Percentiles rank a stretch among this genome's conserved stretches.
Evolutionary conservation across 2,113 vertebrate genomes (phyloP).

Genomic region (Pseudolaguvia tuberculata): DNA sequence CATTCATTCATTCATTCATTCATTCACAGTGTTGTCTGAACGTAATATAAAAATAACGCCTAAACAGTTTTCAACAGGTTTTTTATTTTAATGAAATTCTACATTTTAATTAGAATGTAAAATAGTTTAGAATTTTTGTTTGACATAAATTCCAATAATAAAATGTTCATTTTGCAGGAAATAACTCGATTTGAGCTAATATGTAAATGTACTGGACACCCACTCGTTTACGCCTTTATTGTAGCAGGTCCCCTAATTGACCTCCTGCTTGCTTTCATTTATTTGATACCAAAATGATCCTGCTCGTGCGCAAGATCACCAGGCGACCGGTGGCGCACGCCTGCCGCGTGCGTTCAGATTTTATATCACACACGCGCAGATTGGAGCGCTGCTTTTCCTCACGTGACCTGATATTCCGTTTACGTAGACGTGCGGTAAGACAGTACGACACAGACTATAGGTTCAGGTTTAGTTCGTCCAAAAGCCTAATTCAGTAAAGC

Average conservation of each 20-base stretch:
- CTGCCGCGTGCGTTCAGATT: conserved; percentile 14
- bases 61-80: too few relatives aligned
- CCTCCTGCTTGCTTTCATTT: background rate
- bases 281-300: background rate
- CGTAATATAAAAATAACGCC: too few relatives aligned
- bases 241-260: background rate
- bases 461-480: background rate
- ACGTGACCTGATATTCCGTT: conserved; percentile 17
- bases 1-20: too few relatives aligned
- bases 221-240: background rate
- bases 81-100: too few relatives aligned
- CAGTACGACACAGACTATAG: conserved; percentile 5
- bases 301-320: background rate
- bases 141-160: too few relatives aligned
- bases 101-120: too few relatives aligned
- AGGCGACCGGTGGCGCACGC: conserved; percentile 10
- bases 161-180: too few relatives aligned
- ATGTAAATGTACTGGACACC: background rate
- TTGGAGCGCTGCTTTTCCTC: conserved; percentile 1
- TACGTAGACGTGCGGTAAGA: background rate
- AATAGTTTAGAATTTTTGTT: too few relatives aligned
- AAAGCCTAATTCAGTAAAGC: background rate
- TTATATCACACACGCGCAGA: conserved; percentile 7
- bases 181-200: too few relatives aligned
- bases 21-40: background rate